These are phyloP conservation scores for Halcyon smyrnensis DNA, from an alignment of 2,797 vertebrate species.

Conservation along the genomic window DNA sequence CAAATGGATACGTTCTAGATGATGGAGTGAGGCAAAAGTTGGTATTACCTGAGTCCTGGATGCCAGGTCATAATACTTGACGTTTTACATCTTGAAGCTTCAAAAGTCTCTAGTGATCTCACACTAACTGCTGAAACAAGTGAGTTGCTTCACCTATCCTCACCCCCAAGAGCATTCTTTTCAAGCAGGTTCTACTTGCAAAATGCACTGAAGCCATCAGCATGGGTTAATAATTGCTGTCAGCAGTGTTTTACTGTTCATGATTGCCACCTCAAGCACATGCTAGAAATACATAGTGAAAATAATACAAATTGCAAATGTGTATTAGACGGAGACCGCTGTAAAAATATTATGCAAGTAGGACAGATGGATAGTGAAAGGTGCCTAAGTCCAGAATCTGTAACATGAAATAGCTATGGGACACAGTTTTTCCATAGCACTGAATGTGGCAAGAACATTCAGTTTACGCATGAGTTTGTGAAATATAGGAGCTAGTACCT, in stretches of 20 bases:
- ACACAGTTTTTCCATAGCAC: background rate
- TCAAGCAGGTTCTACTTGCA: slow-evolving; percentile 28
- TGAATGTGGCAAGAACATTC: background rate
- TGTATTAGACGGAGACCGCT: slow-evolving; percentile 21
- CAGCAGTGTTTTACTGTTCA: slow-evolving; percentile 50
- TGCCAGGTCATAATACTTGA: slow-evolving; percentile 71
- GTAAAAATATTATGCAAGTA: slow-evolving; percentile 28
- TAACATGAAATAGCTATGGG: background rate
- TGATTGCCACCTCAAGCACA: slow-evolving; percentile 72
- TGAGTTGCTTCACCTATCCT: slow-evolving; percentile 30
- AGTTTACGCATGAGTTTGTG: background rate
- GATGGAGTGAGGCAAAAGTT: slow-evolving; percentile 18
- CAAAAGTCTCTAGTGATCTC: slow-evolving; percentile 63
- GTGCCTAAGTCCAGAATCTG: background rate
- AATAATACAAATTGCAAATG: slow-evolving; percentile 34
- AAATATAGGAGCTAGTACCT: background rate
- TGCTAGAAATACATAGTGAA: slow-evolving; percentile 69
- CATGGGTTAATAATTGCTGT: slow-evolving; percentile 67
- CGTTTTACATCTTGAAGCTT: slow-evolving; percentile 67
- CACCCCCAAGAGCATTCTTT: slow-evolving; percentile 37
- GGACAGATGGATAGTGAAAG: slow-evolving; percentile 17
- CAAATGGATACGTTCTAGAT: slow-evolving; percentile 25
- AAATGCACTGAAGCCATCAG: slow-evolving; percentile 64
- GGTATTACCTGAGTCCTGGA: slow-evolving; percentile 78
- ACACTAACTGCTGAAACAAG: slow-evolving; percentile 55